A percentile compares a stretch with the other conserved stretches of the same genome.
Conservation (phyloP, 53 echinoderm and acorn worm genomes). For the Holothuria leucospilota region DNA sequence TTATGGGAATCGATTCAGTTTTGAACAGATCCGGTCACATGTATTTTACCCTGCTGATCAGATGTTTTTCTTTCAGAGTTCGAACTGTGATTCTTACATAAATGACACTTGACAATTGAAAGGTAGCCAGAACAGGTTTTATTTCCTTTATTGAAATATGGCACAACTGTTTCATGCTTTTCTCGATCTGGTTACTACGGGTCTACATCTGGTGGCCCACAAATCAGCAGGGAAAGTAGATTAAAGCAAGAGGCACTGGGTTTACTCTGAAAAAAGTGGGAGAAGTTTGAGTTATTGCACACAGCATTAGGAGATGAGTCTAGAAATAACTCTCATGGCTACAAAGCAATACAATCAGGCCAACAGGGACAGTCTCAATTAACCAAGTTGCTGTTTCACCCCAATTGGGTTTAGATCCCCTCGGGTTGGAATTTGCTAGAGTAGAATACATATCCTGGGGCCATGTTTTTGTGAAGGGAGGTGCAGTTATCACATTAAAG, state of each 20-base stretch:
- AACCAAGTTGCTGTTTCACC: slow-evolving; percentile 26
- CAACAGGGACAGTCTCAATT: slow-evolving; percentile 31
- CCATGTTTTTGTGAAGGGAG: background rate
- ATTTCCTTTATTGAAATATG: background rate
- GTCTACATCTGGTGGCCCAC: slow-evolving; percentile 35
- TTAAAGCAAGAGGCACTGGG: slow-evolving; percentile 14
- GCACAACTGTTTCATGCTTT: background rate
- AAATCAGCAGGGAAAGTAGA: slow-evolving; percentile 3
- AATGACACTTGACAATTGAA: no score
- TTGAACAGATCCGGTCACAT: no score
- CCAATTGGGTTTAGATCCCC: slow-evolving; percentile 5
- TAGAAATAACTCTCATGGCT: background rate
- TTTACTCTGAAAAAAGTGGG: no score
- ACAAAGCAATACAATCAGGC: slow-evolving; percentile 6
- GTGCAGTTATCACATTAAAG: slow-evolving; percentile 31
- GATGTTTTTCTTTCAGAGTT: no score
- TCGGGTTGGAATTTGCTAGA: background rate
- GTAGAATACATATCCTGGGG: slow-evolving; percentile 15
- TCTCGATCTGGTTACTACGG: slow-evolving; percentile 7
- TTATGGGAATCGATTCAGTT: no score
- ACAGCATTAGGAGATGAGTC: background rate
- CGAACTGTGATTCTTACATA: no score
- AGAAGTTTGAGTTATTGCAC: no score
- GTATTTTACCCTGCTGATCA: no score
- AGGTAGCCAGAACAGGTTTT: no score